A percentile compares a stretch with the other conserved stretches of the same genome.
These are phyloP conservation scores for Monopterus albus DNA, from an alignment of 2,113 vertebrate genomes.

Conservation along the genomic window DNA sequence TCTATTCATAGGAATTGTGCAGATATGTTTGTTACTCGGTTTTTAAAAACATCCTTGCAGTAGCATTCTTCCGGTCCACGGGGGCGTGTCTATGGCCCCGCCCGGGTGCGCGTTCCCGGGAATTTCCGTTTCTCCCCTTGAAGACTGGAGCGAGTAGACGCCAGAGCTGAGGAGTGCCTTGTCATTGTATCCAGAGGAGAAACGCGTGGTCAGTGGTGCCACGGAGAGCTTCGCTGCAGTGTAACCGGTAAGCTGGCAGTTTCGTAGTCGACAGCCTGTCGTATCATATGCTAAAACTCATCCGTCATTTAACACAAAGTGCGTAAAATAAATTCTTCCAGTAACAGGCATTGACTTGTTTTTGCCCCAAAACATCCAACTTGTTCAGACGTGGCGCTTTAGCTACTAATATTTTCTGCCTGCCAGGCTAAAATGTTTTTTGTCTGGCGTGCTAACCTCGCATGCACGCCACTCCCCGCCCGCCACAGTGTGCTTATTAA, in stretches of 20 bases:
- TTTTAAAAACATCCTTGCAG: background rate
- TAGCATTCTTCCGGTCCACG: slow-evolving; percentile 39
- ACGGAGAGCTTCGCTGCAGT: slow-evolving; percentile 36
- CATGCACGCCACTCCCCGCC: slow-evolving; percentile 69
- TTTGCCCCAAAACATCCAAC: background rate
- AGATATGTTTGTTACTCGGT: too few species aligned
- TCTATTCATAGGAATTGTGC: too few species aligned
- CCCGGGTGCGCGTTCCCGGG: slow-evolving; percentile 68
- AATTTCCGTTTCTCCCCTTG: slow-evolving; percentile 52
- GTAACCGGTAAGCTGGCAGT: slow-evolving; percentile 59
- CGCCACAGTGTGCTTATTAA: slow-evolving; percentile 40
- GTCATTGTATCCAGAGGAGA: slow-evolving; percentile 68
- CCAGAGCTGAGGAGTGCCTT: slow-evolving; percentile 39
- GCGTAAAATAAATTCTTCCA: background rate
- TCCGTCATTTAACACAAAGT: accelerated
- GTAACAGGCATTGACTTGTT: background rate
- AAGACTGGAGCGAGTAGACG: slow-evolving; percentile 34
- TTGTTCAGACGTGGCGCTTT: slow-evolving; percentile 30
- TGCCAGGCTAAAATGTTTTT: slow-evolving; percentile 49
- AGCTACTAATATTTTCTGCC: background rate
- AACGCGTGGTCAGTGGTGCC: slow-evolving; percentile 69
- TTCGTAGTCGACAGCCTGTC: background rate
- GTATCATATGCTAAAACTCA: background rate
- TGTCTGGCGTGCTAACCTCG: slow-evolving; percentile 57
- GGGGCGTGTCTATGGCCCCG: slow-evolving; percentile 51